Conservation (phyloP, 2,888 invertebrate species). For the Eulithis prunata region DNA sequence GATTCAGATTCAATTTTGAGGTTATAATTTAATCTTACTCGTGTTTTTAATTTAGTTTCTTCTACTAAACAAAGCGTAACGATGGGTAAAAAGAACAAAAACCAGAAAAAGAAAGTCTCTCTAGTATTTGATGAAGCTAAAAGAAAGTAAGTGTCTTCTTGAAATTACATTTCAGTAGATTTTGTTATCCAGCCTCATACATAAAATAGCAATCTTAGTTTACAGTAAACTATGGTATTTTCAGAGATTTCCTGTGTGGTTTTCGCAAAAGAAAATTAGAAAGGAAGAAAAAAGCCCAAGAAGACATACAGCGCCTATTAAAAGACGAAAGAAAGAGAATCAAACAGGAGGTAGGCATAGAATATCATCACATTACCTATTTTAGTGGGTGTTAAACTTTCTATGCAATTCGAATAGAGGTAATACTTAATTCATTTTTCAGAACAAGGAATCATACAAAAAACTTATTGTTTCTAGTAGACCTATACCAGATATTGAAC, state of each 20-base stretch:
- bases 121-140: constrained; percentile 77
- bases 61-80: constrained; percentile 2
- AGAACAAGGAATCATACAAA: constrained; percentile 89
- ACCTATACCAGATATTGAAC: constrained; percentile 88
- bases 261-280: constrained; percentile 92
- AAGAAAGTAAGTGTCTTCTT: constrained; percentile 61
- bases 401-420: neutral
- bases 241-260: constrained; percentile 91
- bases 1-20: neutral
- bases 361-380: neutral
- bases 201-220: no score
- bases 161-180: neutral
- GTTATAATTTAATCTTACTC: constrained; percentile 5
- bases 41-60: neutral
- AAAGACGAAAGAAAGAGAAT: constrained; percentile 91
- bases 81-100: constrained; percentile 73
- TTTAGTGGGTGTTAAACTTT: no score
- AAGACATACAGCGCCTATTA: constrained; percentile 87
- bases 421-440: constrained; percentile 22
- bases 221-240: constrained; percentile 42
- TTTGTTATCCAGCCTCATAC: neutral
- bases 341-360: constrained; percentile 86
- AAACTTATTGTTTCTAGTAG: constrained; percentile 89
- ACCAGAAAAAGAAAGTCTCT: constrained; percentile 67
- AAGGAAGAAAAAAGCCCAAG: constrained; percentile 89